These are phyloP conservation scores for Drymodes brunneopygia DNA, from an alignment of 2,113 vertebrate species.

Conservation along the genomic window DNA sequence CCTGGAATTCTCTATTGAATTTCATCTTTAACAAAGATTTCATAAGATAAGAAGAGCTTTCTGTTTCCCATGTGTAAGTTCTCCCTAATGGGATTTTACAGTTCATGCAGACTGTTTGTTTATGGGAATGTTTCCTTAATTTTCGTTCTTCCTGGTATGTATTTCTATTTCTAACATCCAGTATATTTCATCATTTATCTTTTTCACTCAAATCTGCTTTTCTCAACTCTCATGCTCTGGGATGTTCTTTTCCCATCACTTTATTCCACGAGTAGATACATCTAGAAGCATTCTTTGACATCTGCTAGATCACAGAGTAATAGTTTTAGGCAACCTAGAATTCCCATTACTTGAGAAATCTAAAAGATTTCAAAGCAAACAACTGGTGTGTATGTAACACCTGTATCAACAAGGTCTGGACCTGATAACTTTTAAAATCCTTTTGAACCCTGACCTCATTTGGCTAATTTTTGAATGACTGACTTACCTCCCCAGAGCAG, in stretches of 20 bases:
- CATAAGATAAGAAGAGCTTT: neutral
- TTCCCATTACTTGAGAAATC: neutral
- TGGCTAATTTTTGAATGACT: neutral
- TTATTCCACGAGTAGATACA: neutral
- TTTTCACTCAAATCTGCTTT: neutral
- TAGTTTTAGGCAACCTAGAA: neutral
- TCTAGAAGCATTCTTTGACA: neutral
- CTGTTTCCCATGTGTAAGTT: neutral
- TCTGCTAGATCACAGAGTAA: neutral
- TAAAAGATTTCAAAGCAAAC: neutral
- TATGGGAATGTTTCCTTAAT: neutral
- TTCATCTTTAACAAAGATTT: neutral
- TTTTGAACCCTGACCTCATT: neutral
- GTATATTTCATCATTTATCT: neutral
- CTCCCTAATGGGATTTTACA: neutral
- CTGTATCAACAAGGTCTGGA: neutral
- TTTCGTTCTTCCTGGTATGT: neutral
- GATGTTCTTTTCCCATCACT: neutral
- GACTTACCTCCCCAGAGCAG: neutral
- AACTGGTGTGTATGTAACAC: neutral
- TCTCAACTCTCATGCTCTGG: neutral
- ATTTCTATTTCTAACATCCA: neutral
- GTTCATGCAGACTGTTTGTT: neutral
- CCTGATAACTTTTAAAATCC: neutral
- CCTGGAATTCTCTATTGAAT: neutral